Conservation (phyloP, 1,140 invertebrate genomes). For the Gerris buenoi region DNA sequence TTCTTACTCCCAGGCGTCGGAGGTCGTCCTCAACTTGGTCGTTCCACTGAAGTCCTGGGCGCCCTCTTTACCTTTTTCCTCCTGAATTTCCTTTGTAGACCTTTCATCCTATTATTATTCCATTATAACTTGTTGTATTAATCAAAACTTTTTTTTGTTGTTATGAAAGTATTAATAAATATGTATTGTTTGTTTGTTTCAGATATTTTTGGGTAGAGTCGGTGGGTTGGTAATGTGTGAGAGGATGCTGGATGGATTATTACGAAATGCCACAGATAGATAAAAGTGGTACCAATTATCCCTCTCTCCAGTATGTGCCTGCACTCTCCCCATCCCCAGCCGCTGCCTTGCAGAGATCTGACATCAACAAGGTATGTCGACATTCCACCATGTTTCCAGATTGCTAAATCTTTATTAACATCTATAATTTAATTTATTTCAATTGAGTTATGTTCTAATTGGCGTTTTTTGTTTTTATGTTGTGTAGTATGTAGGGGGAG, state of each 20-base stretch:
- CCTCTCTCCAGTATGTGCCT: conserved; percentile 17
- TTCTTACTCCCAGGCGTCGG: no score
- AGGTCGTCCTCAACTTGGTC: no score
- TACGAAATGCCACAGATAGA: conserved; percentile 24
- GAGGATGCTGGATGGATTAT: conserved; percentile 20
- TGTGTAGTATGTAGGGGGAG: conserved; percentile 12
- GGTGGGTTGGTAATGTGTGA: background rate
- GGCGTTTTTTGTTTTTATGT: no score
- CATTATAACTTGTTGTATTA: no score
- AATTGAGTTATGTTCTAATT: no score
- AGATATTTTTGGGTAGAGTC: background rate
- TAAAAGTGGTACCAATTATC: conserved; percentile 18
- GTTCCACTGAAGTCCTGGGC: no score
- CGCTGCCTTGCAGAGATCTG: conserved; percentile 5
- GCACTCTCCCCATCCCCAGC: background rate
- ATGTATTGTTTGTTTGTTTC: background rate
- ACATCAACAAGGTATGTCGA: conserved; percentile 14
- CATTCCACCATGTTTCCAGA: background rate
- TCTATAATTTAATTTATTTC: background rate
- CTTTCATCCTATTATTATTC: no score
- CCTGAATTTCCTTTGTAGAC: no score
- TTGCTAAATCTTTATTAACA: background rate
- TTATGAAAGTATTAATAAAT: no score
- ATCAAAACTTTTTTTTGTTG: no score
- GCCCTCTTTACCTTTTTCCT: no score